These are phyloP conservation scores for Dermatophagoides farinae DNA, from an alignment of 1,140 invertebrate species.

Conservation along the genomic window DNA sequence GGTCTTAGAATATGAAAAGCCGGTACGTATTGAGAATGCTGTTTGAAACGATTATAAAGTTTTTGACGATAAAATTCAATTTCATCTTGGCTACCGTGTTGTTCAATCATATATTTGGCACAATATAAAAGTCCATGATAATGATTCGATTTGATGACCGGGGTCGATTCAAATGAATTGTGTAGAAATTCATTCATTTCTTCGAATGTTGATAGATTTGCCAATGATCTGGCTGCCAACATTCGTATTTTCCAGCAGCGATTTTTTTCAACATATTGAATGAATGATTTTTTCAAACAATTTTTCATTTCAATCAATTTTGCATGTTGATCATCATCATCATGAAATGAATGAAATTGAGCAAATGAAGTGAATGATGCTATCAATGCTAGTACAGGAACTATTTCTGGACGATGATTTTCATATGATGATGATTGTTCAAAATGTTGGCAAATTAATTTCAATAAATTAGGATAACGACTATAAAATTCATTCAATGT, in stretches of 20 bases:
- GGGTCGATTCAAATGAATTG: not conserved
- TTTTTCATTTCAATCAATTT: not conserved
- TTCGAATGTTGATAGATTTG: not conserved
- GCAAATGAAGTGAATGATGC: constrained; percentile 4
- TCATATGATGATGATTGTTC: not conserved
- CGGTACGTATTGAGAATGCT: too few relatives aligned
- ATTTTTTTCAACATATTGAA: not conserved
- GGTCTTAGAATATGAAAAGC: too few relatives aligned
- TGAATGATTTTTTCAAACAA: not conserved
- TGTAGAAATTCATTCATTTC: not conserved
- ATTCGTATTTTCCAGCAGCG: constrained; percentile 4
- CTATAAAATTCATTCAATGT: constrained; percentile 3
- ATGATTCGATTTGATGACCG: not conserved
- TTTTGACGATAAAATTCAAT: too few relatives aligned
- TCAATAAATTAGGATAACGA: not conserved
- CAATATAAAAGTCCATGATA: not conserved
- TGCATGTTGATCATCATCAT: not conserved
- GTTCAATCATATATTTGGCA: not conserved
- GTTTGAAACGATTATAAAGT: too few relatives aligned
- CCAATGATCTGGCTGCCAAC: not conserved
- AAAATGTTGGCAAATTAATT: not conserved
- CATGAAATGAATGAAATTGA: not conserved
- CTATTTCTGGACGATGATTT: not conserved
- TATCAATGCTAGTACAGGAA: not conserved
- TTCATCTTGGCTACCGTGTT: too few relatives aligned